These are phyloP conservation scores for Neodontobutis hainanensis DNA, from an alignment of 2,113 vertebrate species.

Conservation along the genomic window DNA sequence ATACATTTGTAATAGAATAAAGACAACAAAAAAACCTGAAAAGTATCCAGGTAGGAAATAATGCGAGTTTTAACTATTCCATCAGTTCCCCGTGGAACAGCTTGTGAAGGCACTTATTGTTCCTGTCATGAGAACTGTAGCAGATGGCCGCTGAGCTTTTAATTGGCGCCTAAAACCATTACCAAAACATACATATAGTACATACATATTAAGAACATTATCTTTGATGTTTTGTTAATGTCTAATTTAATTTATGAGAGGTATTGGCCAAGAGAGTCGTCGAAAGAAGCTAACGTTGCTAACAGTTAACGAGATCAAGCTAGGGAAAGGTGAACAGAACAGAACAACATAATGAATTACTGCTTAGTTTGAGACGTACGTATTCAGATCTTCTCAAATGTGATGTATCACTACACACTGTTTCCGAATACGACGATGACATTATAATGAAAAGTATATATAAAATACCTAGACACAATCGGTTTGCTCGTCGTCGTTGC, in stretches of 20 bases:
- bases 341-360: constrained; percentile 14
- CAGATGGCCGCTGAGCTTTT: constrained; percentile 40
- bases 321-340: not conserved
- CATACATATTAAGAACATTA: not conserved
- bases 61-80: not conserved
- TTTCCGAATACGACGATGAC: constrained; percentile 10
- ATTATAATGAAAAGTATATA: not conserved
- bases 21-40: too few species aligned
- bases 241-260: not conserved
- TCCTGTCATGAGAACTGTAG: constrained; percentile 18
- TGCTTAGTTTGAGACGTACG: not conserved
- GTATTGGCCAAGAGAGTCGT: not conserved
- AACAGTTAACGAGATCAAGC: constrained; percentile 34
- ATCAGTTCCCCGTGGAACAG: not conserved
- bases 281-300: constrained; percentile 34
- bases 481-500: constrained; percentile 42
- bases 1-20: not conserved
- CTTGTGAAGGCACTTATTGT: constrained; percentile 13
- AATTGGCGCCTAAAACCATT: not conserved
- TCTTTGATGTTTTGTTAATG: not conserved
- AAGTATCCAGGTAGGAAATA: too few species aligned
- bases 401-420: not conserved
- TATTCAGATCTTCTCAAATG: constrained; percentile 20
- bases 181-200: not conserved
- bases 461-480: constrained; percentile 24